phyloP scores from a whole-genome alignment of 2,888 invertebrate species.

The Sarcophaga variegata region DNA sequence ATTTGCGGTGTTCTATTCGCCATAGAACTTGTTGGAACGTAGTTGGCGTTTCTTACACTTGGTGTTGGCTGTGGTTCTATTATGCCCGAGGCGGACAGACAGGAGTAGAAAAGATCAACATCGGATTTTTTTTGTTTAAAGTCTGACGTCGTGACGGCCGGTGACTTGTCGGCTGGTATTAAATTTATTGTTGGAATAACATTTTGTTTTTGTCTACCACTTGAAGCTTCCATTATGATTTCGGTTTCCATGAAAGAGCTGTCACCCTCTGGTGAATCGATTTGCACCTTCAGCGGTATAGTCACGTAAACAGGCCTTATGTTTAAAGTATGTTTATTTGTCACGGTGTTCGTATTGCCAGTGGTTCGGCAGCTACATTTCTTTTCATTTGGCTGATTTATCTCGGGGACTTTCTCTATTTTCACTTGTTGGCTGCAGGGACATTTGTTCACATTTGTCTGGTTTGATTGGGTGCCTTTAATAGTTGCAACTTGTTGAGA shows the following conservation, averaged over 20 bases:
- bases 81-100: slow-evolving; percentile 13
- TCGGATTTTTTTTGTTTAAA: neutral
- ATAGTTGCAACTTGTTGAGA: neutral
- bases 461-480: neutral
- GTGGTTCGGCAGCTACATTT: neutral
- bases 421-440: neutral
- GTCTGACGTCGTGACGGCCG: neutral
- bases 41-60: no score
- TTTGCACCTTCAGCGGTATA: slow-evolving; percentile 57
- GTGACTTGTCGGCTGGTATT: neutral
- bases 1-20: no score
- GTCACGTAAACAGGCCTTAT: slow-evolving; percentile 37
- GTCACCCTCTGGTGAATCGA: slow-evolving; percentile 31
- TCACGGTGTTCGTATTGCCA: neutral
- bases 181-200: neutral
- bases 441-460: no score
- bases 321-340: slow-evolving; percentile 14
- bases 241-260: slow-evolving; percentile 41
- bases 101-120: slow-evolving; percentile 18
- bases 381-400: neutral
- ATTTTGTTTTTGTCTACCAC: neutral
- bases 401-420: no score
- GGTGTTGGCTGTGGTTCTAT: neutral
- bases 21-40: no score
- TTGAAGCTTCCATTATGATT: slow-evolving; percentile 25